Evolutionary conservation across 2,888 invertebrate genomes (phyloP), one percentile per base, ranked within the genome.

Genomic region (Drosophila multiciliata): DNA sequence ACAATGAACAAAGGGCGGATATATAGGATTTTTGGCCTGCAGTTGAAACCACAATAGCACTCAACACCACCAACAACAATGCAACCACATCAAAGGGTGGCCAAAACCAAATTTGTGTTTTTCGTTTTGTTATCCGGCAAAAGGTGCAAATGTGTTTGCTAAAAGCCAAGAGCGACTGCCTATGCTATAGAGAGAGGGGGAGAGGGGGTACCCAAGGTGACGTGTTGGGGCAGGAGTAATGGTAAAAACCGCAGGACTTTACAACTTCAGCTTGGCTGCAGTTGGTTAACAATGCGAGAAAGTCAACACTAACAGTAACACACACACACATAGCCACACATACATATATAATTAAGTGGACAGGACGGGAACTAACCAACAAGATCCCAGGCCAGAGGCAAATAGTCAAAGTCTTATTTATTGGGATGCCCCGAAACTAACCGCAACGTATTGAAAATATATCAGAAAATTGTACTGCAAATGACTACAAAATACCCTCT

Each of bases 51-150:
- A 57, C 64, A 62, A 57, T 42, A 57, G 49, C 17, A 65, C 71
- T 63, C 57, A 75, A 50, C 17, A 52, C 33, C 66, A 45, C 15
- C 45, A 57, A 48, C 54, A 77, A 77, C 65, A 74, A 48, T 52
- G 36, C 52, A 58, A 67, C 81, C 79, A 60, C 82, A 77, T 69
- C 77, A 79, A 79, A 79, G 81, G 38, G n/a, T 58, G 66, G 58
- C 55, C 38, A 20, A 4, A 38, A 55, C 66, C 62, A 64, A 63
- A 77, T 70, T 79, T 53, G 58, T 64, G 58, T 68, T 76, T 68
- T 76, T 33, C 66, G 52, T 71, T 73, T 57, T 49, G 60, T 38
- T 58, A 59, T 35, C 35, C 63, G 12, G 73, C 67, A 76, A 68
- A 69, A 80, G 78, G 73, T 80, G 73, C 63, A 80, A 76, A 69